Evolutionary conservation across 2,888 invertebrate species (phyloP).

Genomic region (Strigamia maritima): DNA sequence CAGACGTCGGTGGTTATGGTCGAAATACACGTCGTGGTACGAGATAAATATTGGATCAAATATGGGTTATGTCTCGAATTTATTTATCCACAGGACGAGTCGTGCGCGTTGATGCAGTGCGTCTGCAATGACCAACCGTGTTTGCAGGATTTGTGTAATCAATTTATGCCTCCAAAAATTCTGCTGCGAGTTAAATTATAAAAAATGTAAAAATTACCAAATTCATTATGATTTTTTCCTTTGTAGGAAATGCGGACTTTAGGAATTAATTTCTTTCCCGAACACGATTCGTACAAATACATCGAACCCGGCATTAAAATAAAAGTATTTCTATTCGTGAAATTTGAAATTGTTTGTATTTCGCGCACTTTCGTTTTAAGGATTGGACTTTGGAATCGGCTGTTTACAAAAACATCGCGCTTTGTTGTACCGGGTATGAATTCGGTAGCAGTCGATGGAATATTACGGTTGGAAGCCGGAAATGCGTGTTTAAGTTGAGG

Average conservation of each 20-base stretch:
- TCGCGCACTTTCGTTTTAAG: background rate
- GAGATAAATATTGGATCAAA: background rate
- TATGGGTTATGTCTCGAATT: no score
- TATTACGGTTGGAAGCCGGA: background rate
- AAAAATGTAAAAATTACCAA: background rate
- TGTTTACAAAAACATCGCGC: background rate
- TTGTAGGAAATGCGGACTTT: slow-evolving; percentile 14
- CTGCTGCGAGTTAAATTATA: background rate
- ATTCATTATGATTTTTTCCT: background rate
- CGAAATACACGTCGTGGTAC: slow-evolving; percentile 2
- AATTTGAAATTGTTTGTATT: background rate
- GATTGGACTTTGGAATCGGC: slow-evolving; percentile 19
- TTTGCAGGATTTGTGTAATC: background rate
- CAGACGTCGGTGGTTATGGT: background rate
- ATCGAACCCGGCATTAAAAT: background rate
- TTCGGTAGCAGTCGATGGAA: slow-evolving; percentile 34
- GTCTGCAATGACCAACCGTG: background rate
- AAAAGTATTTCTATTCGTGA: background rate
- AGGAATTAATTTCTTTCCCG: slow-evolving; percentile 36
- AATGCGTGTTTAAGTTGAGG: background rate
- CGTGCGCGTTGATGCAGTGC: background rate
- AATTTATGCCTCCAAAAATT: background rate
- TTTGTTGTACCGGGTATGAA: background rate
- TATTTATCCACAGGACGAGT: background rate
- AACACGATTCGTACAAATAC: slow-evolving; percentile 28